Percentiles rank a stretch among this genome's conserved stretches.
Evolutionary conservation across 2,113 vertebrate genomes (phyloP).

Genomic region (Aptenodytes patagonicus): DNA sequence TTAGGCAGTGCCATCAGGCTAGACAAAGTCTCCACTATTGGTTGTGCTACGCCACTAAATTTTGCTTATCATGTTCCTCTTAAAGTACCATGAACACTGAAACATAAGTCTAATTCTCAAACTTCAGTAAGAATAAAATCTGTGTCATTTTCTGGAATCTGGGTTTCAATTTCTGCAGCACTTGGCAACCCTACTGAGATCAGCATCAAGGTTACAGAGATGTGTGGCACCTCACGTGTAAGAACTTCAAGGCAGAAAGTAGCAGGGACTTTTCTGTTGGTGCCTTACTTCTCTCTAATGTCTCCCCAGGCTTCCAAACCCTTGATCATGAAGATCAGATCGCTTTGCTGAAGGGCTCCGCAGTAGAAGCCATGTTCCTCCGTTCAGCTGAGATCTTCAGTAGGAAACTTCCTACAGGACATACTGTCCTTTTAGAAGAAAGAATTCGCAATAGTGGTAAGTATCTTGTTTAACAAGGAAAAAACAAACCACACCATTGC

Average conservation of each 20-base stretch:
- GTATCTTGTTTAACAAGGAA: background rate
- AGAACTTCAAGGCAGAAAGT: background rate
- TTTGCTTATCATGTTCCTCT: background rate
- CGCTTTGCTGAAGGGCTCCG: slow-evolving; percentile 94
- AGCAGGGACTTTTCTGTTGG: background rate
- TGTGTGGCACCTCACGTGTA: accelerated
- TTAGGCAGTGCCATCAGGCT: background rate
- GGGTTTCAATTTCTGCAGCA: background rate
- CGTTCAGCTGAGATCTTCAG: slow-evolving; percentile 94
- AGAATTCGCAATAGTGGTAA: slow-evolving; percentile 94
- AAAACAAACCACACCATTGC: background rate
- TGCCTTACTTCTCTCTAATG: background rate
- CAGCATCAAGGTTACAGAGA: background rate
- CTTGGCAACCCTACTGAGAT: background rate
- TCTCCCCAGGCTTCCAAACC: slow-evolving; percentile 86
- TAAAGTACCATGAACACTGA: background rate
- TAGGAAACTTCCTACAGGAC: slow-evolving; percentile 86
- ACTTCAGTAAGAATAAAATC: background rate
- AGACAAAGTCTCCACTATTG: background rate
- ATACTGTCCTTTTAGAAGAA: slow-evolving; percentile 87
- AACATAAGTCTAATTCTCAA: background rate
- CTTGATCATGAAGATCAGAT: slow-evolving; percentile 98
- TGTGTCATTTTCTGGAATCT: background rate
- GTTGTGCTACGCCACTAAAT: background rate
- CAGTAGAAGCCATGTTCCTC: slow-evolving; percentile 98